Evolutionary conservation across 2,113 vertebrate genomes (phyloP).

Genomic region (Stigmatopora nigra): DNA sequence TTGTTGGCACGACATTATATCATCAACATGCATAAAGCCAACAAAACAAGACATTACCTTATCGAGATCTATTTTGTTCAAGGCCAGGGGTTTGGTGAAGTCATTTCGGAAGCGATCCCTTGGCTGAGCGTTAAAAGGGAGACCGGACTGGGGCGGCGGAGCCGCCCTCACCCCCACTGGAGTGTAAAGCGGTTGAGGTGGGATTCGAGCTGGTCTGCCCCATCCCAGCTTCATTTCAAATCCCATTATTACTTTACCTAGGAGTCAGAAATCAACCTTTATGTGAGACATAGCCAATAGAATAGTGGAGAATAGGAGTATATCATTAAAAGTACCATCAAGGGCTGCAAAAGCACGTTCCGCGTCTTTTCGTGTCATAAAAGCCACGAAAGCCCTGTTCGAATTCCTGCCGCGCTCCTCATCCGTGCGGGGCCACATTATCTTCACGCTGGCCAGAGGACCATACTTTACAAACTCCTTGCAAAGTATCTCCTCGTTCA

Average conservation of each 20-base stretch:
- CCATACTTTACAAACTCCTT: conserved; percentile 78
- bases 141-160: conserved; percentile 71
- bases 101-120: conserved; percentile 74
- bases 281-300: background rate
- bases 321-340: conserved; percentile 55
- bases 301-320: background rate
- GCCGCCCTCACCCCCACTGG: conserved; percentile 69
- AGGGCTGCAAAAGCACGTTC: conserved; percentile 72
- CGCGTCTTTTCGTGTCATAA: conserved; percentile 76
- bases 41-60: conserved; percentile 59
- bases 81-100: conserved; percentile 69
- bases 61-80: conserved; percentile 67
- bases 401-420: conserved; percentile 72
- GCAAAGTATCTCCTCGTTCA: conserved; percentile 79
- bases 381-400: conserved; percentile 76
- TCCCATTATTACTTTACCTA: conserved; percentile 76
- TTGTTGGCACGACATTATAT: background rate
- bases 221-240: conserved; percentile 79
- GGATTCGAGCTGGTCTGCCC: conserved; percentile 76
- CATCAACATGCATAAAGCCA: conserved; percentile 9
- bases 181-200: conserved; percentile 73
- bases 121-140: conserved; percentile 76
- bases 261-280: background rate
- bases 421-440: conserved; percentile 78
- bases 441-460: conserved; percentile 77